Conservation (phyloP, 2,888 invertebrate species). For the Mystacides longicornis region DNA sequence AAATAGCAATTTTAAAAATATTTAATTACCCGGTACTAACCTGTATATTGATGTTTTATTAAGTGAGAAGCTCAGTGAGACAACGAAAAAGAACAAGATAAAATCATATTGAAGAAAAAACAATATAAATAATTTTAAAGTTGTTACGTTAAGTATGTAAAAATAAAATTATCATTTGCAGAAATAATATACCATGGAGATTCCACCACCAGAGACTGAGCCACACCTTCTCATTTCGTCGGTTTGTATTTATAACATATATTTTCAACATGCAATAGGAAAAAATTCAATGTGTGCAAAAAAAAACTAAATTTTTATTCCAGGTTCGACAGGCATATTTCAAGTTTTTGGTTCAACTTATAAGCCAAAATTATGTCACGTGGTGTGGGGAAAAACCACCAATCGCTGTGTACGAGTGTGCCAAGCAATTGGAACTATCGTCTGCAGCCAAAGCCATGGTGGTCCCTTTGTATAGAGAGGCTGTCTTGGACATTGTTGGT, state of each 20-base stretch:
- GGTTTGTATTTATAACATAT: constrained; percentile 30
- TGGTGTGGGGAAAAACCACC: constrained; percentile 29
- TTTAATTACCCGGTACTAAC: too few relatives aligned
- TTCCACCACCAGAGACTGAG: constrained; percentile 38
- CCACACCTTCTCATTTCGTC: constrained; percentile 44
- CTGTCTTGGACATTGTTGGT: constrained; percentile 36
- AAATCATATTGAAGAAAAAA: too few relatives aligned
- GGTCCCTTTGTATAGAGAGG: constrained; percentile 40
- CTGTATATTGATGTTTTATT: too few relatives aligned
- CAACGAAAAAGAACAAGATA: too few relatives aligned
- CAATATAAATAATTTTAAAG: too few relatives aligned
- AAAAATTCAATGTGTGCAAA: not conserved
- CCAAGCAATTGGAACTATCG: constrained; percentile 40
- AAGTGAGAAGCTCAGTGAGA: too few relatives aligned
- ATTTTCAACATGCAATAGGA: not conserved
- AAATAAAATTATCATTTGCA: too few relatives aligned
- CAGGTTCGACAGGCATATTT: constrained; percentile 47
- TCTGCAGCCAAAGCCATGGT: constrained; percentile 44
- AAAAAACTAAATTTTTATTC: too few relatives aligned
- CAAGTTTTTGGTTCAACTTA: constrained; percentile 40
- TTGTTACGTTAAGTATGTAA: too few relatives aligned
- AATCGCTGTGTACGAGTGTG: constrained; percentile 45
- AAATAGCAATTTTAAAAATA: too few relatives aligned
- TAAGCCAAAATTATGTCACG: constrained; percentile 38
- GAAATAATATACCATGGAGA: too few relatives aligned